A percentile compares a stretch with the other conserved stretches of the same genome.
Evolutionary conservation across 2,113 vertebrate genomes (phyloP).

Genomic region (Alectura lathami): DNA sequence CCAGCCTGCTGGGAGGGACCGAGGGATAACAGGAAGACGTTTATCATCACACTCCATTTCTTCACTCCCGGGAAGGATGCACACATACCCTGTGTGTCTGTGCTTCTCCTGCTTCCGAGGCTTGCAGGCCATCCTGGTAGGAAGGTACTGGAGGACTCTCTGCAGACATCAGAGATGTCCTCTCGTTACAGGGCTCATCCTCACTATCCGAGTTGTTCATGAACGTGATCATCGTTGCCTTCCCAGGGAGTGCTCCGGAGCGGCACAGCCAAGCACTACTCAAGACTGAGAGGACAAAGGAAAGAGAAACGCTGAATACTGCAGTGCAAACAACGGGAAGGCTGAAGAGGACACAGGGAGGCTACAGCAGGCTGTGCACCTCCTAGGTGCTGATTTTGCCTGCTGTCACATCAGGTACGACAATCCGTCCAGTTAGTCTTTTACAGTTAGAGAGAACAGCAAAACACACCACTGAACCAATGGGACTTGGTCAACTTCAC

Average conservation of each 20-base stretch:
- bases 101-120: constrained; percentile 24
- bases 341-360: not conserved
- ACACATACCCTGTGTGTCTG: constrained; percentile 76
- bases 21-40: not conserved
- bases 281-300: not conserved
- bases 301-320: not conserved
- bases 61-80: accelerated
- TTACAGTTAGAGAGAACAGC: not conserved
- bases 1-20: not conserved
- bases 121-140: constrained; percentile 78
- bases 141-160: constrained; percentile 81
- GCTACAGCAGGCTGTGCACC: not conserved
- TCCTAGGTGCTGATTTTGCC: not conserved
- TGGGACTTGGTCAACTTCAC: not conserved
- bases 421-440: not conserved
- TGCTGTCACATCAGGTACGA: not conserved
- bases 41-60: not conserved
- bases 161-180: constrained; percentile 88
- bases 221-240: constrained; percentile 72
- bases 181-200: constrained; percentile 90
- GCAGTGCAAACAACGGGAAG: not conserved
- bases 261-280: not conserved
- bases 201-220: constrained; percentile 92
- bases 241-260: not conserved
- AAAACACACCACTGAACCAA: not conserved